Evolutionary conservation across 2,888 invertebrate genomes (phyloP), one percentile per base, ranked within the genome.

Genomic region (Drosophila cracens): DNA sequence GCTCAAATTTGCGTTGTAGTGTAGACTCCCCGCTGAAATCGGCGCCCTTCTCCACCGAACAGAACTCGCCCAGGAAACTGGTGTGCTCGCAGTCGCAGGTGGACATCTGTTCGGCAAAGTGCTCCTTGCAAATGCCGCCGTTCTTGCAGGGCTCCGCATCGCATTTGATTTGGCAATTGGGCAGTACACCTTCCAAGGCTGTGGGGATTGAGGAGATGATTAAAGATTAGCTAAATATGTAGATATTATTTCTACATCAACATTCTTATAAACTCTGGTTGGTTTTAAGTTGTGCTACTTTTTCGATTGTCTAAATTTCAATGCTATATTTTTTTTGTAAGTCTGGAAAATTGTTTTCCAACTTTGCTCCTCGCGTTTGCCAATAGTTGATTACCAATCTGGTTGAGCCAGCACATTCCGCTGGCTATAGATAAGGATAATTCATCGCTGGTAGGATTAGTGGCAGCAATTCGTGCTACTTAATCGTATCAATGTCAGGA

Each of bases 21-120:
- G 96, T 96, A 25, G 97, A 97, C 90, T 97, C 97, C 0, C 98
- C 98, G 81, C 96, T 96, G 82, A 98, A 98, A 88, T 97, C 97
- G 0, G 97, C 98, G 0, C 97, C 98, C 91, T 97, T 97, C 92
- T 98, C 97, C 93, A 97, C 97, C 80, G 96, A 96, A 90, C 98
- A 98, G 86, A 96, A 95, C 83, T 97, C 97, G 18, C 98, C 98
- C 81, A 97, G 96, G 91, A 98, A 98, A 67, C 98, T 98, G 0
- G 98, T 98, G 73, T 96, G 95, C 83, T 97, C 97, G 83, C 98
- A 98, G 80, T 98, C 96, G 90, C 98, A 98, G 13, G 96, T 96
- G 80, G 97, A 97, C 77, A 96, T 96, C 85, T 97, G 97, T 74
- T 96, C 96, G 18, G 96, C 95, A 92, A 98, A 98, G 91, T 98